Conservation (phyloP, 2,113 vertebrate genomes). For the Dicrurus megarhynchus region DNA sequence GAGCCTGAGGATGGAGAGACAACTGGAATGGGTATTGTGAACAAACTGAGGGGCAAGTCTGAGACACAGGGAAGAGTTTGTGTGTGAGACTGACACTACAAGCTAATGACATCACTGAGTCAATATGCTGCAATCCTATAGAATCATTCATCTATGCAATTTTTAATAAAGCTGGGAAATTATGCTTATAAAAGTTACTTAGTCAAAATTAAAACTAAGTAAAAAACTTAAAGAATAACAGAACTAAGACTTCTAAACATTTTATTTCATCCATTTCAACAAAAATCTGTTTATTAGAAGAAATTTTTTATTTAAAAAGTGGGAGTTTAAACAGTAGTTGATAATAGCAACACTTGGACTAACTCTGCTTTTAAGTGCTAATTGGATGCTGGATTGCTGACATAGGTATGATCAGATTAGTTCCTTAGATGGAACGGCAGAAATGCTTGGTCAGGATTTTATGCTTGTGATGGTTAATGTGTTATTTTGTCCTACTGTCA, state of each 20-base stretch:
- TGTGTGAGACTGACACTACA: background rate
- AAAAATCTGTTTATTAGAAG: background rate
- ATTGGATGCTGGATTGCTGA: background rate
- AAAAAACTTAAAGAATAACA: background rate
- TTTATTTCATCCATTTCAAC: background rate
- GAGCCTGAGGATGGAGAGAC: background rate
- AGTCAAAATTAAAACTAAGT: background rate
- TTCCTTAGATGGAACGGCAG: background rate
- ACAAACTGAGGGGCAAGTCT: background rate
- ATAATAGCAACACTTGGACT: background rate
- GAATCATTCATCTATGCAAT: background rate
- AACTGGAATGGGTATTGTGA: background rate
- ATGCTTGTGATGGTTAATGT: background rate
- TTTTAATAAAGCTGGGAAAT: background rate
- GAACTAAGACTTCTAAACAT: background rate
- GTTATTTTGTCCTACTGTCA: background rate
- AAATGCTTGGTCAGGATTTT: constrained; percentile 1
- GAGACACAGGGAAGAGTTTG: background rate
- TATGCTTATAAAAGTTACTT: background rate
- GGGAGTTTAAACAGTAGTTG: background rate
- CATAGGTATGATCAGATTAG: background rate
- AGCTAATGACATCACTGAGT: background rate
- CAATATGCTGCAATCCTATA: background rate
- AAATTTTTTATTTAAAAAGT: background rate
- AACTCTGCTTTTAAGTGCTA: background rate